These are phyloP conservation scores for Psettodes erumei DNA, from an alignment of 2,113 vertebrate genomes.

Conservation along the genomic window DNA sequence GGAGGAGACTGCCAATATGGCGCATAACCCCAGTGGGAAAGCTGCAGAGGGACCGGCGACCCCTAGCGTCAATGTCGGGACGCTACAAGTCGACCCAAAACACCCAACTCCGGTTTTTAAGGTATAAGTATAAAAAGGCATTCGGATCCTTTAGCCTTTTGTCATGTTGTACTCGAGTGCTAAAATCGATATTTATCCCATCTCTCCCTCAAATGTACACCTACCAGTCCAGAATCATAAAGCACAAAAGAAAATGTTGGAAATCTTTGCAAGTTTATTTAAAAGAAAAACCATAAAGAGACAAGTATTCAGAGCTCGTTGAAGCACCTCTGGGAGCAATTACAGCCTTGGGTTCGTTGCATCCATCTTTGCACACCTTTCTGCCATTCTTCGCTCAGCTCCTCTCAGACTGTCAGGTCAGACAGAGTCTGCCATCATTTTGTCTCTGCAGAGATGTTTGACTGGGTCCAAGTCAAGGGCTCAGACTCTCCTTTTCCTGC, in stretches of 20 bases:
- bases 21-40: conserved; percentile 66
- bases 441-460: too few species aligned
- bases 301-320: neutral
- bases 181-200: too few species aligned
- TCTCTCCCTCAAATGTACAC: too few species aligned
- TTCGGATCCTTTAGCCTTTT: too few species aligned
- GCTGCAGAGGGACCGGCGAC: conserved; percentile 46
- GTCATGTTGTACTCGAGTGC: too few species aligned
- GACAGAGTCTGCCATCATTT: neutral
- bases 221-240: too few species aligned
- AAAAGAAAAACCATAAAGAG: neutral
- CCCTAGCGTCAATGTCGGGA: conserved; percentile 34
- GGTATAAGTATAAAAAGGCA: too few species aligned
- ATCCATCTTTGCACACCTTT: neutral
- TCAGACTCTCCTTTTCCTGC: too few species aligned
- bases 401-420: neutral
- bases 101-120: too few species aligned
- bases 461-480: too few species aligned
- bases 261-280: neutral
- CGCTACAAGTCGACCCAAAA: neutral
- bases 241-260: too few species aligned
- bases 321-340: neutral
- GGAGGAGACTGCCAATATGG: conserved; percentile 85
- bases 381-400: neutral
- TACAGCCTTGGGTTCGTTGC: neutral